Evolutionary conservation across 2,113 vertebrate genomes (phyloP).

Genomic region (Oreotrochilus melanogaster): DNA sequence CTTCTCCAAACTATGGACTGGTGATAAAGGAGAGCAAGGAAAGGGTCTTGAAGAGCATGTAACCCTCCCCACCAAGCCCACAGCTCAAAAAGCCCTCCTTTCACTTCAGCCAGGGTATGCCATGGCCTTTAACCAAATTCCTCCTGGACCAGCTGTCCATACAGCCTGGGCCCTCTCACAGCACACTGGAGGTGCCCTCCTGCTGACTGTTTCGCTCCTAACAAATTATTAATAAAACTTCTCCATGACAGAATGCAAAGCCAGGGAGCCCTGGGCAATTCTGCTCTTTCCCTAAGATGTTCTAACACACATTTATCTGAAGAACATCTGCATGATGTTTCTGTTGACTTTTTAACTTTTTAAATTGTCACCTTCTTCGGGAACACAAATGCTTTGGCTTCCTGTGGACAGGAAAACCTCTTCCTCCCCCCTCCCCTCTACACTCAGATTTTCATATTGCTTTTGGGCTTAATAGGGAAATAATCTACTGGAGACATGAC

Average conservation of each 20-base stretch:
- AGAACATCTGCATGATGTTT: background rate
- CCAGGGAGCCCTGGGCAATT: slow-evolving; percentile 10
- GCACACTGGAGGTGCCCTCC: accelerated
- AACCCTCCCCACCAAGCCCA: background rate
- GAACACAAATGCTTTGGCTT: background rate
- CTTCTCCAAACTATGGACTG: background rate
- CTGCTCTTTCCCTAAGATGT: background rate
- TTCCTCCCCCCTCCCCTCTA: background rate
- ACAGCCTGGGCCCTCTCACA: background rate
- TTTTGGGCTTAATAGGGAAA: background rate
- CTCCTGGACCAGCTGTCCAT: accelerated
- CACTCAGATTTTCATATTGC: background rate
- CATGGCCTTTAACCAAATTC: background rate
- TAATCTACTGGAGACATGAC: background rate
- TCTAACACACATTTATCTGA: slow-evolving; percentile 8
- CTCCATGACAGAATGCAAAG: slow-evolving; percentile 19
- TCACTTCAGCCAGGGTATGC: background rate
- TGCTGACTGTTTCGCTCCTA: background rate
- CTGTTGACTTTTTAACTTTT: slow-evolving; percentile 25
- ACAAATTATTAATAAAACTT: slow-evolving; percentile 56
- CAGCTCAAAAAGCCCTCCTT: background rate
- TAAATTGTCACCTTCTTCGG: background rate
- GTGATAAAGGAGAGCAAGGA: background rate
- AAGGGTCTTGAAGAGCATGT: accelerated
- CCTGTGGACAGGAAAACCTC: background rate